phyloP scores from a whole-genome alignment of 2,113 vertebrate species.

The Corythornis vintsioides region DNA sequence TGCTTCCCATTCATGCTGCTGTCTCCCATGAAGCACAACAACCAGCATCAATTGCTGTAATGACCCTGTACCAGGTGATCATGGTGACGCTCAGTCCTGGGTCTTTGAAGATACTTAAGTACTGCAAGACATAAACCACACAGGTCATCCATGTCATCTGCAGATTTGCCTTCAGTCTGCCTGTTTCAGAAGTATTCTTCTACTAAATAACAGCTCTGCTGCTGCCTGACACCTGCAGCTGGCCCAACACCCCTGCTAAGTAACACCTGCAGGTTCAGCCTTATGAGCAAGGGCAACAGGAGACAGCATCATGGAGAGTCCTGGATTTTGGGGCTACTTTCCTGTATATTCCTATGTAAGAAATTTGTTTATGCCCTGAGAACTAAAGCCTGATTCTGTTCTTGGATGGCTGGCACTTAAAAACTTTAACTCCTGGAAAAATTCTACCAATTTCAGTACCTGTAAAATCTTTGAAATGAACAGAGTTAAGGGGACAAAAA shows the following conservation, averaged over 20 bases:
- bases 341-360: not conserved
- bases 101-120: not conserved
- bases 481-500: not conserved
- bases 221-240: not conserved
- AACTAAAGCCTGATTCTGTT: not conserved
- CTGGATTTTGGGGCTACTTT: not conserved
- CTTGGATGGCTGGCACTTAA: not conserved
- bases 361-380: not conserved
- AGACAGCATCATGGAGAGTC: not conserved
- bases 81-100: fast-evolving
- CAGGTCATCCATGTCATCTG: not conserved
- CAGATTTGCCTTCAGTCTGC: not conserved
- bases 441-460: not conserved
- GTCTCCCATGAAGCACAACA: not conserved
- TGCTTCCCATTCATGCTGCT: not conserved
- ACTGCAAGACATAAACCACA: not conserved
- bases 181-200: not conserved
- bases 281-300: not conserved
- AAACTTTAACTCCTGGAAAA: not conserved
- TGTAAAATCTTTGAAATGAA: not conserved
- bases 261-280: not conserved
- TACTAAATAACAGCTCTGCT: not conserved
- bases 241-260: not conserved
- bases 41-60: not conserved
- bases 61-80: fast-evolving